These are phyloP conservation scores for Drosophila persimilis DNA, from an alignment of 1,140 invertebrate genomes.

Conservation along the genomic window DNA sequence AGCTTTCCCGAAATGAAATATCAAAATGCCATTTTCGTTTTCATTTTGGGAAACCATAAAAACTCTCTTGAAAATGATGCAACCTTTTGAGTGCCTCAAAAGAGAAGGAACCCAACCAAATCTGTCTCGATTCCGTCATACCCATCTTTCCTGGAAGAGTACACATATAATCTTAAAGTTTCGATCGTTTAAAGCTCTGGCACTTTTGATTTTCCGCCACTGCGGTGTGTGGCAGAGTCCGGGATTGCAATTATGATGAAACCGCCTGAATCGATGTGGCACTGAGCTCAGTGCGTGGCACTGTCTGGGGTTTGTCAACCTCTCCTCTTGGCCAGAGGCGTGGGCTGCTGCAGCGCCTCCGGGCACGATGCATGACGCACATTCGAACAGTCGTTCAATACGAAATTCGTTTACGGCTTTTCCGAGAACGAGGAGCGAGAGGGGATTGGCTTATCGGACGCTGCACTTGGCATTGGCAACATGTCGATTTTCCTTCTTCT, in stretches of 20 bases:
- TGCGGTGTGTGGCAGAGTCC: background rate
- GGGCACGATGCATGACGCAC: conserved; percentile 42
- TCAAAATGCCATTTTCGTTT: conserved; percentile 26
- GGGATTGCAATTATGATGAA: conserved; percentile 65
- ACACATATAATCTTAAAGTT: conserved; percentile 15
- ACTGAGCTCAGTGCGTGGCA: conserved; percentile 35
- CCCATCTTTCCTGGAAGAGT: conserved; percentile 12
- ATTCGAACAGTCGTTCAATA: background rate
- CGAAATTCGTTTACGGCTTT: conserved; percentile 22
- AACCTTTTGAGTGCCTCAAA: conserved; percentile 12
- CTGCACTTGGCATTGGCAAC: conserved; percentile 48
- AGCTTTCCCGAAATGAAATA: conserved; percentile 56
- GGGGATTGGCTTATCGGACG: conserved; percentile 37
- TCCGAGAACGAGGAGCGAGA: background rate
- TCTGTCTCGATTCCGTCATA: too few species aligned
- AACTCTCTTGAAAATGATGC: conserved; percentile 15
- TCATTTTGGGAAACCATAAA: background rate
- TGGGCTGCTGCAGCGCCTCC: conserved; percentile 17
- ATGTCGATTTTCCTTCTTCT: conserved; percentile 33
- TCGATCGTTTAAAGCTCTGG: background rate
- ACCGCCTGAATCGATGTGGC: conserved; percentile 44
- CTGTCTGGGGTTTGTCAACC: conserved; percentile 52
- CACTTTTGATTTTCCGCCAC: conserved; percentile 58
- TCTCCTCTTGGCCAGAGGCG: conserved; percentile 23
- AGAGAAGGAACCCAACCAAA: background rate